Evolutionary conservation across 2,888 invertebrate species (phyloP).

Genomic region (Monoplex corrugatus): DNA sequence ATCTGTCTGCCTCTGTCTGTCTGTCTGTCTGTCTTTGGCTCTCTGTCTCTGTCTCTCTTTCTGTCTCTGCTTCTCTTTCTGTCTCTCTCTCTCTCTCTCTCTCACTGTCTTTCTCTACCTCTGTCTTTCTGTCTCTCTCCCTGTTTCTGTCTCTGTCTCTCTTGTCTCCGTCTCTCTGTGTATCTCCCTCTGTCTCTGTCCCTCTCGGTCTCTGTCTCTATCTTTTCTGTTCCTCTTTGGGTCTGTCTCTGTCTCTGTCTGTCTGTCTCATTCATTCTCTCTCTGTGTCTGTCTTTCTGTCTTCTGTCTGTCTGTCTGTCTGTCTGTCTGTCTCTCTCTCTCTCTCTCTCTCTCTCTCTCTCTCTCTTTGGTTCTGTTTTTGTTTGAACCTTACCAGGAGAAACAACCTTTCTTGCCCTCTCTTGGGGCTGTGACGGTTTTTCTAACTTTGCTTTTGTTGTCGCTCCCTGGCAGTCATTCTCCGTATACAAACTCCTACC

Average conservation of each 20-base stretch:
- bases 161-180: not conserved
- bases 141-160: conserved; percentile 27
- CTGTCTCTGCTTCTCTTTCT: not conserved
- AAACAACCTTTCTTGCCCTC: too few species aligned
- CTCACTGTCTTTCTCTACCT: not conserved
- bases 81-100: not conserved
- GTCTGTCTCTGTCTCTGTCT: not conserved
- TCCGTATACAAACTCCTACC: not conserved
- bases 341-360: not conserved
- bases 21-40: not conserved
- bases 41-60: not conserved
- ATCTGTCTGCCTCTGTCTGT: too few species aligned
- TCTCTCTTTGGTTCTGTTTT: not conserved
- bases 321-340: not conserved
- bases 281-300: not conserved
- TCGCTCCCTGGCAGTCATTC: not conserved
- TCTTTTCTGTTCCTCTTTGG: too few species aligned
- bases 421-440: not conserved
- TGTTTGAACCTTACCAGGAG: not conserved
- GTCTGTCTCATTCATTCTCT: conserved; percentile 5
- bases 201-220: not conserved
- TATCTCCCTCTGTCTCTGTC: not conserved
- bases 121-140: not conserved
- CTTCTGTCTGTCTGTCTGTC: not conserved
- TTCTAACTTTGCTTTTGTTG: too few species aligned